These are phyloP conservation scores for Neuroscelio doddi DNA, from an alignment of 2,888 invertebrate genomes.

Conservation along the genomic window DNA sequence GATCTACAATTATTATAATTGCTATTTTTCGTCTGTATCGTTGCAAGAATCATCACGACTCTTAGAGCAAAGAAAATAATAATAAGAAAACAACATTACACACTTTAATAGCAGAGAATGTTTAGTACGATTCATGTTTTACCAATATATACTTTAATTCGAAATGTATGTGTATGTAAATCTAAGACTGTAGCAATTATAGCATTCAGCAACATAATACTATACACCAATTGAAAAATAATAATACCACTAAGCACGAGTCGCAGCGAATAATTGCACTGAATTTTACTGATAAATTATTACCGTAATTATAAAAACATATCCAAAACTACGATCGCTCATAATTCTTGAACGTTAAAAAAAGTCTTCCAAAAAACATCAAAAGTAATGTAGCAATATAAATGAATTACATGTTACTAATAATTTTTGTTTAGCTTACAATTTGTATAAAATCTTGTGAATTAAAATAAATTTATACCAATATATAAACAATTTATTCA, in stretches of 20 bases:
- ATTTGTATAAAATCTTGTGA: not conserved
- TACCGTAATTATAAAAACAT: conserved; percentile 19
- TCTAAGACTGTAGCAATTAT: conserved; percentile 32
- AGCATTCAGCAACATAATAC: conserved; percentile 5
- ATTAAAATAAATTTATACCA: conserved; percentile 2
- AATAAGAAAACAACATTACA: too few species aligned
- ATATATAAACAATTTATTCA: too few species aligned
- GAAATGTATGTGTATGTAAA: conserved; percentile 37
- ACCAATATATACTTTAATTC: conserved; percentile 28
- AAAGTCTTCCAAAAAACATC: conserved; percentile 29
- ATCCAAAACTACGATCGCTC: conserved; percentile 28
- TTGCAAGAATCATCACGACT: conserved; percentile 18
- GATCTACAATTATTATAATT: conserved; percentile 20
- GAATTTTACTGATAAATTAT: conserved; percentile 11
- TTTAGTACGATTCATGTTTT: conserved; percentile 36
- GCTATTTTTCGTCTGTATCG: conserved; percentile 20
- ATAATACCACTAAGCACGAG: conserved; percentile 17
- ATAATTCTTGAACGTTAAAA: conserved; percentile 24
- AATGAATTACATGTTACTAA: too few species aligned
- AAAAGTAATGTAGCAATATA: not conserved
- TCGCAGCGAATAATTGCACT: conserved; percentile 22
- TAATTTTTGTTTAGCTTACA: not conserved
- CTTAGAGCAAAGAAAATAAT: conserved; percentile 12
- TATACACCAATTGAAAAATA: conserved; percentile 27
- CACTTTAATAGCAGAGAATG: too few species aligned